A percentile compares a stretch with the other conserved stretches of the same genome.
These are phyloP conservation scores for Cyrtodaria siliqua DNA, from an alignment of 2,888 invertebrate species.

Conservation along the genomic window DNA sequence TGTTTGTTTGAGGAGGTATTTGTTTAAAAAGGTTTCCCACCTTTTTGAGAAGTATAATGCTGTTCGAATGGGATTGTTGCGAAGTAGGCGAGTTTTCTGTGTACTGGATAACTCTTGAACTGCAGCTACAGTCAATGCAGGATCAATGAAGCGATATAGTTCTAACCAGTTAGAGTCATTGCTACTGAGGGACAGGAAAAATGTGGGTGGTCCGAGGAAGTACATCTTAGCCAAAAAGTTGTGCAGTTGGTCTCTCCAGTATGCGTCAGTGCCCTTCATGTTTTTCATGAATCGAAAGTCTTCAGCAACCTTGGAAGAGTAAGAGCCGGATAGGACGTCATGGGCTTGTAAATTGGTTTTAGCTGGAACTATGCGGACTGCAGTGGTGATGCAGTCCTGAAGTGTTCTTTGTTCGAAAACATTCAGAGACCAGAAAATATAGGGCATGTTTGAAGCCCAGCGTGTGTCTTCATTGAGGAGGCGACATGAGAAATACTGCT, in stretches of 20 bases:
- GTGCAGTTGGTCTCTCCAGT: too few relatives aligned
- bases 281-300: slow-evolving; percentile 48
- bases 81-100: slow-evolving; percentile 12
- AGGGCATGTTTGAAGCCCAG: slow-evolving; percentile 23
- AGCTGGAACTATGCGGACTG: slow-evolving; percentile 18
- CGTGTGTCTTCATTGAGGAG: slow-evolving; percentile 25
- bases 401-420: slow-evolving; percentile 29
- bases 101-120: slow-evolving; percentile 8
- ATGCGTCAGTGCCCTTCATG: too few relatives aligned
- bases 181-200: slow-evolving; percentile 39
- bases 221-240: slow-evolving; percentile 38
- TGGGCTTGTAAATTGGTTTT: slow-evolving; percentile 6
- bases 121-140: slow-evolving; percentile 8
- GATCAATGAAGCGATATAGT: slow-evolving; percentile 30
- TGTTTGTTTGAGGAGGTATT: background rate
- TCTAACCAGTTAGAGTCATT: slow-evolving; percentile 46
- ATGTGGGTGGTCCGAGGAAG: slow-evolving; percentile 39
- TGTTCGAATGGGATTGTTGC: slow-evolving; percentile 27
- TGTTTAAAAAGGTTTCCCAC: slow-evolving; percentile 28
- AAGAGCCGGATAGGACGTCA: slow-evolving; percentile 7
- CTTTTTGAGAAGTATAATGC: slow-evolving; percentile 34
- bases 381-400: slow-evolving; percentile 21
- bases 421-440: slow-evolving; percentile 42
- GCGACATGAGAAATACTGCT: slow-evolving; percentile 36
- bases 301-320: slow-evolving; percentile 17